Base-by-base conservation (phyloP, 2,797 vertebrate genomes). In the Lepilemur ruficaudatus region DNA sequence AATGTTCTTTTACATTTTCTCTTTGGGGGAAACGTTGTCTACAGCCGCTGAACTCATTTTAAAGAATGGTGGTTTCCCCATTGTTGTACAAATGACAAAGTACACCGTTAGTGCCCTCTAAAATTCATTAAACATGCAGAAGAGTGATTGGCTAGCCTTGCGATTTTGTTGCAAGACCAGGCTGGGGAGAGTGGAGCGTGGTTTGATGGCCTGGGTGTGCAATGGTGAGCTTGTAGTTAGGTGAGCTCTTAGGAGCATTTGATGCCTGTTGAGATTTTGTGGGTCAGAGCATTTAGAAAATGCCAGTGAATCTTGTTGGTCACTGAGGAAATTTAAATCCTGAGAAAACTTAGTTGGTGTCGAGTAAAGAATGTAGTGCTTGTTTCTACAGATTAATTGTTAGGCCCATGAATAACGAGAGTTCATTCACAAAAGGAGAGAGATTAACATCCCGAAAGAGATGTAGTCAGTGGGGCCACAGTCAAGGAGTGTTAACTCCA, bases 1-100 rank as follows among this genome's bases (percentile, higher is more conserved):
- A 85, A 91, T 50, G 85, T 89, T 87, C 67, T 91, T 95, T 92
- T 83, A 48, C 72, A 76, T 75, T 91, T 97, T 96, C 59, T 84
- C 65, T 41, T 70, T 67, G 5, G 18, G 69, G 41, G 17, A 46
- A 76, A 52, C 32, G n/a, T 41, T 46, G 25, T 73, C 57, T 87
- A 25, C 1, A 90, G 59, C 57, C 52, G 28, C 72, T 48, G 48
- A 84, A 86, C 25, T 86, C 82, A 65, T 81, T 86, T 89, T 69
- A 87, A 94, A 94, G 79, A 93, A 94, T 65, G 35, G 85, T 91
- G 75, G 38, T 92, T 95, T 93, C 63, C 84, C 48, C 63, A n/a
- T 55, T 91, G 59, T 70, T 73, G 25, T 61, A 69, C 81, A 92
- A 90, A 72, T 23, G 46, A 35, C 22, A 41, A 57, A 61, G 38